Evolutionary conservation across 2,888 invertebrate species (phyloP).

Genomic region (Cremastobaeus sp.): DNA sequence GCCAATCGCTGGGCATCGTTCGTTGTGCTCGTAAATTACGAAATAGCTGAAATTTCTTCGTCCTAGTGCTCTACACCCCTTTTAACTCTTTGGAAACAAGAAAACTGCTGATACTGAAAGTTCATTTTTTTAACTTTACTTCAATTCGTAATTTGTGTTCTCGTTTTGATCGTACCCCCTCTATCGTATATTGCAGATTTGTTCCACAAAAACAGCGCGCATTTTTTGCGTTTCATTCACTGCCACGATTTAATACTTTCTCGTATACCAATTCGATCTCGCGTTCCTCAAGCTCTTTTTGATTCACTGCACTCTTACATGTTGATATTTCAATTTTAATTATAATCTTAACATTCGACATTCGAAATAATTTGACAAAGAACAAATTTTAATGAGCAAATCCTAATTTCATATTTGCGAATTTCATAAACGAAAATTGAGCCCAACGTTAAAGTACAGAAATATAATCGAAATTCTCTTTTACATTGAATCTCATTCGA

Average conservation of each 20-base stretch:
- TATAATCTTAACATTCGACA: too few species aligned
- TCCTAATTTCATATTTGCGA: too few species aligned
- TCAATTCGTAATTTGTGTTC: slow-evolving; percentile 47
- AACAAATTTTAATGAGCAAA: too few species aligned
- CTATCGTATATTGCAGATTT: slow-evolving; percentile 33
- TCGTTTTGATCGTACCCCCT: too few species aligned
- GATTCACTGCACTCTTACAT: slow-evolving; percentile 34
- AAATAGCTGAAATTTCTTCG: slow-evolving; percentile 66
- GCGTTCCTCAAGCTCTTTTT: slow-evolving; percentile 19
- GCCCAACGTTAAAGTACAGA: too few species aligned
- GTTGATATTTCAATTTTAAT: slow-evolving; percentile 31
- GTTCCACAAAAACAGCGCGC: slow-evolving; percentile 25
- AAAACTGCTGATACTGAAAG: slow-evolving; percentile 54
- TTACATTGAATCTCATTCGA: too few species aligned
- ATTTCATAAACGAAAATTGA: too few species aligned
- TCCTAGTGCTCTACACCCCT: slow-evolving; percentile 51
- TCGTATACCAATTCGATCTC: slow-evolving; percentile 33
- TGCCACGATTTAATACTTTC: slow-evolving; percentile 26
- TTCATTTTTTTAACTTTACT: slow-evolving; percentile 53
- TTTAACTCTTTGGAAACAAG: slow-evolving; percentile 54
- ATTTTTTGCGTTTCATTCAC: slow-evolving; percentile 31
- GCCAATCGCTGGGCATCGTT: slow-evolving; percentile 52
- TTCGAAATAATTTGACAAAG: too few species aligned
- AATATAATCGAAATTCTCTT: too few species aligned
- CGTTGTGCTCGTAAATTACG: slow-evolving; percentile 64